These are phyloP conservation scores for Cheracebus regulus DNA, from an alignment of 2,797 vertebrate species.

Conservation along the genomic window DNA sequence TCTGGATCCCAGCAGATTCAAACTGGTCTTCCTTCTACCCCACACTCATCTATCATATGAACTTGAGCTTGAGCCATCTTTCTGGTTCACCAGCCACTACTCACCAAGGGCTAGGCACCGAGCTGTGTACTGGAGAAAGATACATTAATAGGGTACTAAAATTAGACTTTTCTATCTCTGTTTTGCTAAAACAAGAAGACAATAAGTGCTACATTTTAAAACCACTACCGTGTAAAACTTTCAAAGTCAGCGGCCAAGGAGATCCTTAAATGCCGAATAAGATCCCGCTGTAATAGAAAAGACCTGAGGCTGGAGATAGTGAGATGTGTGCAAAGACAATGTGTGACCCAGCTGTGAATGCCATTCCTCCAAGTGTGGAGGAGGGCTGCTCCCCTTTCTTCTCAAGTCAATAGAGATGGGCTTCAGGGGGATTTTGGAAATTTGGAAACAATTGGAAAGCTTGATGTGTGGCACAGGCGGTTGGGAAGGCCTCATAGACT, in stretches of 20 bases:
- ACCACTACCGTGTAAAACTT: not conserved
- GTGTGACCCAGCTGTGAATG: not conserved
- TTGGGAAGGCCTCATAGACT: not conserved
- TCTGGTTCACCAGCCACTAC: not conserved
- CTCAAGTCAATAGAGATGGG: not conserved
- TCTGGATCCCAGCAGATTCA: not conserved
- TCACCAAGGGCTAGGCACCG: not conserved
- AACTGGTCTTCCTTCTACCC: not conserved
- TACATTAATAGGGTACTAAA: not conserved
- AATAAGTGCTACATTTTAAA: not conserved
- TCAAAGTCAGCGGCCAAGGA: not conserved
- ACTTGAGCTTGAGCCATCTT: not conserved
- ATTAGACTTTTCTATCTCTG: not conserved
- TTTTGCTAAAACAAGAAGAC: constrained; percentile 17
- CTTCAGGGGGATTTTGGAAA: not conserved
- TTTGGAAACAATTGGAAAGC: not conserved
- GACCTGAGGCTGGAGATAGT: not conserved
- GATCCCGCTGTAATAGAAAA: not conserved
- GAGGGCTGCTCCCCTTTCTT: not conserved
- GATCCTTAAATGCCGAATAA: not conserved
- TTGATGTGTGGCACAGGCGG: not conserved
- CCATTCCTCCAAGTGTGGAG: not conserved
- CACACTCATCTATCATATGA: not conserved
- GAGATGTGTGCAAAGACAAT: not conserved
- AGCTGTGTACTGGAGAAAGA: not conserved